Evolutionary conservation across 2,888 invertebrate genomes (phyloP).

Genomic region (Pachycephus smyrnensis): DNA sequence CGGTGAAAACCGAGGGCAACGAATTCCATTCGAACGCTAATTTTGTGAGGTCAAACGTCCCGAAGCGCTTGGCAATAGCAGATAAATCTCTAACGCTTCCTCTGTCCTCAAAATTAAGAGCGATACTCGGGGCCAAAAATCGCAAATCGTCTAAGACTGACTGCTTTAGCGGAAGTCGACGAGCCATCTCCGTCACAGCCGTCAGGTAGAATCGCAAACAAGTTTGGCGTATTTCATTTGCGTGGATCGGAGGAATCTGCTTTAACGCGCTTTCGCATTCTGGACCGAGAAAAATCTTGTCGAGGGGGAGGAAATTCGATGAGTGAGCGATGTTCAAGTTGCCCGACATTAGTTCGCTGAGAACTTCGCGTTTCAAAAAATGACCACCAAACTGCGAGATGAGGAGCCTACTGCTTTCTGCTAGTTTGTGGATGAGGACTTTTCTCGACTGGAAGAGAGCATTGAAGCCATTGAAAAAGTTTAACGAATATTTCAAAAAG

Average conservation of each 20-base stretch:
- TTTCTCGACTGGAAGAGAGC: constrained; percentile 19
- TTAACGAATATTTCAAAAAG: constrained; percentile 19
- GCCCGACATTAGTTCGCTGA: background rate
- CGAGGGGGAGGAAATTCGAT: constrained; percentile 4
- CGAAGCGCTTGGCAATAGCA: constrained; percentile 4
- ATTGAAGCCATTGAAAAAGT: constrained; percentile 21
- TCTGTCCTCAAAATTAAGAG: background rate
- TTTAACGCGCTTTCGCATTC: background rate
- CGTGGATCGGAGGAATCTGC: background rate
- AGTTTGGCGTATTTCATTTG: background rate
- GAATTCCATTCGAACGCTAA: background rate
- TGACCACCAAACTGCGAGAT: constrained; percentile 3
- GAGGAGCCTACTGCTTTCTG: constrained; percentile 7
- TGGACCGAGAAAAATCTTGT: constrained; percentile 3
- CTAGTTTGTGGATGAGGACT: constrained; percentile 14
- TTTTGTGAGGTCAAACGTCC: background rate
- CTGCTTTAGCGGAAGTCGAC: constrained; percentile 1
- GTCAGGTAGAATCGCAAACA: constrained; percentile 9
- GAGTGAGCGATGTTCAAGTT: constrained; percentile 4
- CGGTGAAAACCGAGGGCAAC: background rate
- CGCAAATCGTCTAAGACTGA: background rate
- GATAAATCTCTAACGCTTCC: constrained; percentile 5
- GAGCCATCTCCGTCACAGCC: constrained; percentile 5
- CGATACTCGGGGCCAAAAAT: constrained; percentile 7
- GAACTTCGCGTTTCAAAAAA: background rate